phyloP scores from a whole-genome alignment of 2,888 invertebrate genomes.

The Scelioninae gen. 2 region DNA sequence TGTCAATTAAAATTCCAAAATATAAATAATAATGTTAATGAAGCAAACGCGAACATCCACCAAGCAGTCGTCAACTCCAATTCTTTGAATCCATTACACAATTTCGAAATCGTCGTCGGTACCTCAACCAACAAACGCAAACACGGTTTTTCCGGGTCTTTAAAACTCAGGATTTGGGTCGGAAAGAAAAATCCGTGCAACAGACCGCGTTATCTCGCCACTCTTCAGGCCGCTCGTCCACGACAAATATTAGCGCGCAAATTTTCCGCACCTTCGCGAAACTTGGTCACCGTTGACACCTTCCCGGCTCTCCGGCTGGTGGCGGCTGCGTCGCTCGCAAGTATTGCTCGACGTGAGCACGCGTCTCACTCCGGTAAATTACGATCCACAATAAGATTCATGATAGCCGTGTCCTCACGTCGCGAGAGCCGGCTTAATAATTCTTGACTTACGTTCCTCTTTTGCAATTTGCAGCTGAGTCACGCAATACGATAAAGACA shows the following conservation, averaged over 20 bases:
- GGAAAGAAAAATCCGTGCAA: conserved; percentile 2
- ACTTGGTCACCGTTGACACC: conserved; percentile 56
- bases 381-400: conserved; percentile 60
- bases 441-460: conserved; percentile 58
- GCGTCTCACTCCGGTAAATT: conserved; percentile 54
- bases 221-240: conserved; percentile 46
- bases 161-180: conserved; percentile 1
- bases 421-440: conserved; percentile 62
- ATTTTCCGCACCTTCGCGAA: conserved; percentile 49
- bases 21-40: no score
- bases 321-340: conserved; percentile 44
- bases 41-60: no score
- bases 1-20: no score
- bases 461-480: conserved; percentile 55
- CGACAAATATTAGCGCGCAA: conserved; percentile 43
- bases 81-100: no score
- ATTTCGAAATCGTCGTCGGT: no score
- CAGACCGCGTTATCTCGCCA: conserved; percentile 42
- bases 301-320: conserved; percentile 35
- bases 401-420: conserved; percentile 56
- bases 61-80: no score
- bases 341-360: conserved; percentile 48
- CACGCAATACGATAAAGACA: conserved; percentile 58
- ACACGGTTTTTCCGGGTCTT: neutral
- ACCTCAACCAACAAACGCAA: no score